A percentile compares a stretch with the other conserved stretches of the same genome.
phyloP scores from a whole-genome alignment of 2,113 vertebrate species.

The Herpetotheres cachinnans region DNA sequence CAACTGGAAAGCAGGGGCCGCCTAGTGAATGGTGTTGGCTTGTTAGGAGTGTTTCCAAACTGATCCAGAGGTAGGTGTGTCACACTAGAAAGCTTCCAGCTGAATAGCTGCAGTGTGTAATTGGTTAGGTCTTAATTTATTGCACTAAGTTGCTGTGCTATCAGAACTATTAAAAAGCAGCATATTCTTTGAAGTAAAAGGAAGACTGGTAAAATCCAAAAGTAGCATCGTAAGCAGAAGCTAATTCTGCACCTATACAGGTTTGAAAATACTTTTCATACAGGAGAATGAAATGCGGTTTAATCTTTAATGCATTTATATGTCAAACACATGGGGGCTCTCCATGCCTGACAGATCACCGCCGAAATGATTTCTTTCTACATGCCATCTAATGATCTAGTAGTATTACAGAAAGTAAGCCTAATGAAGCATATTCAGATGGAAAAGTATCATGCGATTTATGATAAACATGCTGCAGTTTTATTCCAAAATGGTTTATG shows the following conservation, averaged over 20 bases:
- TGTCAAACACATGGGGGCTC: constrained; percentile 51
- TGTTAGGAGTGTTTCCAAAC: not conserved
- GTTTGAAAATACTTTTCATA: constrained; percentile 2
- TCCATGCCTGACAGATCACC: not conserved
- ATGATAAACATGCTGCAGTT: not conserved
- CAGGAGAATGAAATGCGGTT: not conserved
- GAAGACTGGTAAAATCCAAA: not conserved
- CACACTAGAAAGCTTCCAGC: not conserved
- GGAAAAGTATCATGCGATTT: not conserved
- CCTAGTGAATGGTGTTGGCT: not conserved
- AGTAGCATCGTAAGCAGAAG: not conserved
- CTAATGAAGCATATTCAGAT: constrained; percentile 39
- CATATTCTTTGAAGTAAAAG: constrained; percentile 20
- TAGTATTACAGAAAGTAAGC: constrained; percentile 12
- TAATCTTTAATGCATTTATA: not conserved
- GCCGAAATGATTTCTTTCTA: not conserved
- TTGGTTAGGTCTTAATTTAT: not conserved
- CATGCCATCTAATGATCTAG: constrained; percentile 21
- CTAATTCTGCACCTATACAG: not conserved
- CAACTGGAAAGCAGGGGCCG: not conserved
- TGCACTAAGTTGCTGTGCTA: not conserved
- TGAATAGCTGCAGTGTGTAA: constrained; percentile 6
- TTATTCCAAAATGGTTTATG: not conserved
- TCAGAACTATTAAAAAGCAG: constrained; percentile 26
- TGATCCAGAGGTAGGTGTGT: not conserved